A percentile compares a stretch with the other conserved stretches of the same genome.
Conservation (phyloP, 2,797 vertebrate genomes). For the Sebastes diploproa region DNA sequence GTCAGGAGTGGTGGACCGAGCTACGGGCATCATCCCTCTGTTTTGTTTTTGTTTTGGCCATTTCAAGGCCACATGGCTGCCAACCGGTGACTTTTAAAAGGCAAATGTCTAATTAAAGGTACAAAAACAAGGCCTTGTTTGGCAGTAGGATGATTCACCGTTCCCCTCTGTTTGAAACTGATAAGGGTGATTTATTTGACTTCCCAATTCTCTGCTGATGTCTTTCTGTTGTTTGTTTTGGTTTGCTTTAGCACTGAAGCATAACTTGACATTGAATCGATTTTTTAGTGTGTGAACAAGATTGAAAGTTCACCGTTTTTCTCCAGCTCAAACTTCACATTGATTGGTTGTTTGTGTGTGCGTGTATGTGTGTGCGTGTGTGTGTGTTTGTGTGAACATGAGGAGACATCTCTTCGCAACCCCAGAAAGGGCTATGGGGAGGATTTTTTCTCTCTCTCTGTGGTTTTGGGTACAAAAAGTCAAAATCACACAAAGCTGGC, state of each 20-base stretch:
- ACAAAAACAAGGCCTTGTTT: conserved; percentile 49
- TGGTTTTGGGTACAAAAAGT: conserved; percentile 20
- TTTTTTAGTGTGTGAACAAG: conserved; percentile 50
- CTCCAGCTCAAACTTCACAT: conserved; percentile 23
- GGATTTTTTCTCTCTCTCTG: not conserved
- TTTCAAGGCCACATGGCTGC: conserved; percentile 40
- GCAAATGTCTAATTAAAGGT: conserved; percentile 60
- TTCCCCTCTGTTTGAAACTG: conserved; percentile 56
- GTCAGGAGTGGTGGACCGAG: conserved; percentile 20
- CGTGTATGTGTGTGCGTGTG: not conserved
- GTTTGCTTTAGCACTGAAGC: conserved; percentile 38
- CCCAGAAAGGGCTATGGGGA: not conserved
- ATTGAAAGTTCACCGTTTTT: conserved; percentile 55
- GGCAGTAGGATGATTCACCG: conserved; percentile 46
- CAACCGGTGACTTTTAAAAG: conserved; percentile 63
- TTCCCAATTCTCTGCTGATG: conserved; percentile 43
- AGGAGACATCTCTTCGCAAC: not conserved
- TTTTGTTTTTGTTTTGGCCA: conserved; percentile 38
- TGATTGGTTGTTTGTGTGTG: conserved; percentile 34
- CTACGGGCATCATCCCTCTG: conserved; percentile 13
- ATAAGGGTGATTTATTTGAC: conserved; percentile 60
- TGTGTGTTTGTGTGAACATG: not conserved
- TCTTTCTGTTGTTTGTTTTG: conserved; percentile 57
- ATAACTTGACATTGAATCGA: conserved; percentile 61
- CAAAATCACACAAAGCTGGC: conserved; percentile 42